Evolutionary conservation across 2,888 invertebrate genomes (phyloP).

Genomic region (Euspilapteryx auroguttella): DNA sequence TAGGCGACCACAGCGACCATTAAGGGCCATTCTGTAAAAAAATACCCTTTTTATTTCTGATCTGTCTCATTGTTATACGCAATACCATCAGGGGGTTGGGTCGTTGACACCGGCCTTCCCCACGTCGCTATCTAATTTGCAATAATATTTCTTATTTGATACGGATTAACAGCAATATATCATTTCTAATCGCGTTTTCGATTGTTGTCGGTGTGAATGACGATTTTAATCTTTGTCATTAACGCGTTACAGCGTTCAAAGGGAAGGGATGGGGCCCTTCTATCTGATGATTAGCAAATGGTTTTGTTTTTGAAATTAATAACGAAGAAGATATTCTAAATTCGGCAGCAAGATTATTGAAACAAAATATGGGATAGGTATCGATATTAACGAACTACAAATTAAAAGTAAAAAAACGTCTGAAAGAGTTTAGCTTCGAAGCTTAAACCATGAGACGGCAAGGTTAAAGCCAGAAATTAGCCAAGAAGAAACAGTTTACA

Average conservation of each 20-base stretch:
- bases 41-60: constrained; percentile 39
- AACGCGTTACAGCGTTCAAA: constrained; percentile 1
- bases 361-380: no score
- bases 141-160: constrained; percentile 36
- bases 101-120: constrained; percentile 55
- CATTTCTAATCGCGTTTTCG: constrained; percentile 28
- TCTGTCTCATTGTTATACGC: constrained; percentile 39
- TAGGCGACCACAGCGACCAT: constrained; percentile 39
- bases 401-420: no score
- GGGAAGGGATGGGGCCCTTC: no score
- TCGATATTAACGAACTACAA: no score
- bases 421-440: no score
- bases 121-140: constrained; percentile 38
- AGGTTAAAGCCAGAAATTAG: no score
- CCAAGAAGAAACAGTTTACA: no score
- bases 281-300: no score
- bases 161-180: constrained; percentile 37
- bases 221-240: constrained; percentile 5
- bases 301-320: no score
- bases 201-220: constrained; percentile 2
- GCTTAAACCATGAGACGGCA: no score
- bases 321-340: no score
- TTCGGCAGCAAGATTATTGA: no score
- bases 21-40: constrained; percentile 38
- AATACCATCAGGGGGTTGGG: constrained; percentile 47